Evolutionary conservation across 2,113 vertebrate genomes (phyloP).

Genomic region (Myodes glareolus): DNA sequence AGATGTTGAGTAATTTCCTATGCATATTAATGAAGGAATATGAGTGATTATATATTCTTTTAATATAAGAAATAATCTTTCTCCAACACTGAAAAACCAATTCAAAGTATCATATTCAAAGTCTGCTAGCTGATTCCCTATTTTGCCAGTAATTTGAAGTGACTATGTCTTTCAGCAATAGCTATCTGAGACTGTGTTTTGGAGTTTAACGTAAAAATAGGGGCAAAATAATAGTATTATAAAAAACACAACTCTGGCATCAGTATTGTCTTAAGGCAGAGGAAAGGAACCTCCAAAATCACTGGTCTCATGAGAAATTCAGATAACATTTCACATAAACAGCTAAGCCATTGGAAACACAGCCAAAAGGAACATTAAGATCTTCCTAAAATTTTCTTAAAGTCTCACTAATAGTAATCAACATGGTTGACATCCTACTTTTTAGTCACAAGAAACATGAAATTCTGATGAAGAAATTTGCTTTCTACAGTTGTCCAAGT

Average conservation of each 20-base stretch:
- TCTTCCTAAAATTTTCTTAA: slow-evolving; percentile 58
- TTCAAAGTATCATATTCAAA: neutral
- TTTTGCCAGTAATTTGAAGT: neutral
- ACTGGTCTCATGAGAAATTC: slow-evolving; percentile 4
- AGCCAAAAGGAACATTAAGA: slow-evolving; percentile 57
- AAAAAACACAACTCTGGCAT: neutral
- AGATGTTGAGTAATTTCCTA: neutral
- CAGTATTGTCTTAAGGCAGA: neutral
- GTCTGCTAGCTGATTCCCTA: slow-evolving; percentile 1
- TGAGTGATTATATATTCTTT: neutral
- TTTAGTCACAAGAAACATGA: neutral
- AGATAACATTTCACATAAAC: slow-evolving; percentile 26
- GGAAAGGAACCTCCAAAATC: neutral
- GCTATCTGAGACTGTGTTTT: neutral
- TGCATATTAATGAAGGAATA: neutral
- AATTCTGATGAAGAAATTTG: slow-evolving; percentile 22
- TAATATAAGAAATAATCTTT: neutral
- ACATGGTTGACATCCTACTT: neutral
- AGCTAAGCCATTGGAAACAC: slow-evolving; percentile 35
- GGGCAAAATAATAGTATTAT: neutral
- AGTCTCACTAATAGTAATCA: slow-evolving; percentile 37
- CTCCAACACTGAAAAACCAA: neutral
- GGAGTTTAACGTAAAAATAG: slow-evolving; percentile 37
- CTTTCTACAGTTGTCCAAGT: slow-evolving; percentile 1
- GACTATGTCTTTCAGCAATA: slow-evolving; percentile 20